Base-by-base conservation (phyloP, 2,888 invertebrate genomes). In the Limenitis camilla region DNA sequence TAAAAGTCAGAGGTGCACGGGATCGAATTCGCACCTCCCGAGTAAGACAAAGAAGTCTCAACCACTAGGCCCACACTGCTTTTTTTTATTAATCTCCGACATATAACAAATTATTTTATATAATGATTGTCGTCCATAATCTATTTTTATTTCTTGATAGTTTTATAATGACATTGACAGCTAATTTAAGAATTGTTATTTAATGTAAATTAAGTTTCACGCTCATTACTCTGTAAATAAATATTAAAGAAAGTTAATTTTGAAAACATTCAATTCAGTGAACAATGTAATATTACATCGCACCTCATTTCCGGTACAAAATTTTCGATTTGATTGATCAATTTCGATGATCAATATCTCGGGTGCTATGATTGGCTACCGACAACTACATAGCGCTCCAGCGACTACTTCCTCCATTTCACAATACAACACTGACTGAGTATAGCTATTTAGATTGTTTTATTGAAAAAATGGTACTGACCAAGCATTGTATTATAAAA, bases 301-400 rank as follows among this genome's bases (percentile, higher is more conserved):
- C 81, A 75, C 79, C 80, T 84, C 82, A 86, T 86, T 86, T 86
- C 86, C 86, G 86, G 84, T 78, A 70, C 71, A 72, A 74, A 66
- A 68, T 81, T 82, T 78, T 84, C 81, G 76, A 81, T 85, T 76
- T 83, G 85, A 86, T 86, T 84, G 86, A 83, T 81, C 86, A 86
- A 86, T 86, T 85, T 84, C 78, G 75, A 84, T 82, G 78, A 82
- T 81, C 85, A 81, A 85, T 61, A 63, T 76, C 80, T 77, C 78
- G 71, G 76, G 76, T 76, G 76, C 76, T 71, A 74, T 81, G 81
- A 86, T 86, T 83, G 85, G 80, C 84, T 85, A 84, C 82, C 71
- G 78, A 62, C 69, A 45, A 36, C 45, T 67, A 66, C n/a, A 71
- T 75, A 67, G 72, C 71, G 73, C 64, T 62, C 47, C 56, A 60